Evolutionary conservation across 2,113 vertebrate species (phyloP).

Genomic region (Synodontis membranacea): DNA sequence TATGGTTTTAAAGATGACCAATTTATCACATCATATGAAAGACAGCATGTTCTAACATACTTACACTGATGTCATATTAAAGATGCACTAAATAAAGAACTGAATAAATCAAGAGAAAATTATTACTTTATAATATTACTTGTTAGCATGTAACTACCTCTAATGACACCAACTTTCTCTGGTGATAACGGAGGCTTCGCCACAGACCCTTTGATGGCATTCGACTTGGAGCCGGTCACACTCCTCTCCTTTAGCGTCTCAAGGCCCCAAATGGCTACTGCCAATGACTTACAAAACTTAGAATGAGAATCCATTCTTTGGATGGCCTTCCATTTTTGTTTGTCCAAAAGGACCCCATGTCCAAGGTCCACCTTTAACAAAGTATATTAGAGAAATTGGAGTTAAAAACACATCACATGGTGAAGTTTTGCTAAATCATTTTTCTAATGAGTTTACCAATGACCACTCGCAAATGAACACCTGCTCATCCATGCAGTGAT

Average conservation of each 20-base stretch:
- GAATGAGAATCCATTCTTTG: conserved; percentile 45
- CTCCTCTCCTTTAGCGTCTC: conserved; percentile 38
- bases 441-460: not conserved
- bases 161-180: conserved; percentile 46
- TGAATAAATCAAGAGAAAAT: not conserved
- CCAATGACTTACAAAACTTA: conserved; percentile 42
- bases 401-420: not conserved
- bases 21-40: not conserved
- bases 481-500: not conserved
- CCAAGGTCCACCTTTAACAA: conserved; percentile 39
- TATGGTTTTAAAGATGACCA: not conserved
- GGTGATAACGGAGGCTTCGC: conserved; percentile 43
- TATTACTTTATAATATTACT: not conserved
- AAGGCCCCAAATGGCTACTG: conserved; percentile 38
- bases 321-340: conserved; percentile 39
- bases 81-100: not conserved
- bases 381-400: not conserved
- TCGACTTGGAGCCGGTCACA: conserved; percentile 41
- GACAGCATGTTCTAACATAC: not conserved
- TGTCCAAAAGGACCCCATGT: conserved; percentile 37
- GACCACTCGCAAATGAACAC: not conserved
- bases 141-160: conserved; percentile 16
- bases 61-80: not conserved
- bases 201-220: conserved; percentile 40
- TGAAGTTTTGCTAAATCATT: not conserved